Evolutionary conservation across 2,113 vertebrate genomes (phyloP).

Genomic region (chimpanzee (Pan troglodytes)): NHGRI_mPanTro3-v2.1_pri NC_072417.2:13200001-13200500

Average conservation of each 20-base stretch:
- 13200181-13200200: not conserved
- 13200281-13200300: not conserved
- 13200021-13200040: not conserved
- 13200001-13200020: not conserved
- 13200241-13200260: not conserved
- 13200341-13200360: not conserved
- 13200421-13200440: not conserved
- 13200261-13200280: not conserved
- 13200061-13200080: not conserved
- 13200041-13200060: not conserved
- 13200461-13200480: not conserved
- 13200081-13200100: not conserved
- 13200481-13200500: not conserved
- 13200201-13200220: not conserved
- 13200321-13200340: not conserved
- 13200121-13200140: not conserved
- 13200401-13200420: not conserved
- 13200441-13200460: not conserved
- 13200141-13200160: not conserved
- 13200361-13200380: not conserved
- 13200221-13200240: not conserved
- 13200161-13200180: not conserved
- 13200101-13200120: not conserved
- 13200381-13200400: not conserved
- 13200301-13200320: not conserved